A percentile compares a stretch with the other conserved stretches of the same genome.
phyloP scores from a whole-genome alignment of 1,140 invertebrate genomes.

The Pseudomyrmex pallidus region DNA sequence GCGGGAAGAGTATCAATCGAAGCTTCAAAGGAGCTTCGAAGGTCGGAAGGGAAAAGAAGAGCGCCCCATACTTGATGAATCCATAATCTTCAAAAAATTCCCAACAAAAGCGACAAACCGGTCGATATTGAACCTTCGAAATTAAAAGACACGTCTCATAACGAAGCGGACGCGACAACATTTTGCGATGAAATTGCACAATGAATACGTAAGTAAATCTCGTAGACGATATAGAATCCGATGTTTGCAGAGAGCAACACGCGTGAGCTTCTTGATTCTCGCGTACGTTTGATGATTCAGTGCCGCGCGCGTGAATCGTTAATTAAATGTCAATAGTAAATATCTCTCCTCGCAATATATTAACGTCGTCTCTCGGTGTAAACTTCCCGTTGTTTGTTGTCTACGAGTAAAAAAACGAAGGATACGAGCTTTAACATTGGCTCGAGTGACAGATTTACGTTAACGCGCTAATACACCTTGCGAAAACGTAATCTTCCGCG shows the following conservation, averaged over 20 bases:
- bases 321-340: conserved; percentile 21
- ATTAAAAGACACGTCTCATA: not conserved
- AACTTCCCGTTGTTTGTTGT: not conserved
- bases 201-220: no score
- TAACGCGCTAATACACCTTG: conserved; percentile 45
- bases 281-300: not conserved
- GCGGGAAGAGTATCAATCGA: conserved; percentile 50
- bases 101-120: conserved; percentile 12
- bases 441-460: conserved; percentile 36
- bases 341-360: not conserved
- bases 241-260: not conserved
- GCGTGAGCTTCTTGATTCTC: not conserved
- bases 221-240: not conserved
- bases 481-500: conserved; percentile 47
- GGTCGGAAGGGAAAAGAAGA: not conserved
- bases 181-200: not conserved
- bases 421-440: not conserved
- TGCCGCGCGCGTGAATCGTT: not conserved
- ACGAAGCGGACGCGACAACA: not conserved
- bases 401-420: not conserved
- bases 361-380: not conserved
- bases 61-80: conserved; percentile 26
- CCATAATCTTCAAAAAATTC: conserved; percentile 39
- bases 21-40: conserved; percentile 44
- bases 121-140: not conserved